Base-by-base conservation (phyloP, 2,113 vertebrate genomes). In the Macaca mulatta region DNA sequence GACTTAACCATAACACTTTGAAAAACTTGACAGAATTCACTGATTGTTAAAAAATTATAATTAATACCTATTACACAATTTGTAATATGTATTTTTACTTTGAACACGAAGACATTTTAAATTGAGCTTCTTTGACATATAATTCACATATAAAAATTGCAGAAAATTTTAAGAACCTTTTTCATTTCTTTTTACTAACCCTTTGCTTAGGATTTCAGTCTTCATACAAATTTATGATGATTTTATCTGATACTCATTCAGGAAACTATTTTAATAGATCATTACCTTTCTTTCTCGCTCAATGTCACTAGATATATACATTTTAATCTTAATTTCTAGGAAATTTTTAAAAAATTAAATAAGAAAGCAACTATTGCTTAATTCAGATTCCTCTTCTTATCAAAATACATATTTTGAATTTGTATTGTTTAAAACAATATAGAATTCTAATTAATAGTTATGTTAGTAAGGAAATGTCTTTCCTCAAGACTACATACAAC, bases 341-440 rank as follows among this genome's bases (percentile, higher is more conserved):
- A 16, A 23, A 52, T 87, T 14, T 61, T 43, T 27, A 72, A 7
- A 38, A 3, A 77, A 67, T 74, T 12, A 85, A 1, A 18, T 55
- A 3, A 75, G 11, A 86, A 89, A 93, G 23, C 16, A 92, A 86
- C 18, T 72, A 30, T 61, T 70, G 30, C 6, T n/a, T 72, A 90
- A 92, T 77, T 93, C 40, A 57, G 45, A 96, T 79, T 43, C 1
- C 3, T 9, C 12, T 16, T 93, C 72, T 75, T 78, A 90, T 84
- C 18, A 52, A 64, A 88, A 81, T 43, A 88, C 11, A 27, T 61
- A 50, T 64, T 82, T 77, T 79, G 12, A 86, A 81, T 30, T 82
- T 78, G 64, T 81, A 35, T 92, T 95, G 17, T 81, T 92, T 7
- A 92, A 96, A 64, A 75, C 89, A 82, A 84, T n/a, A 85, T 2